Conservation (phyloP, 2,888 invertebrate genomes). For the Drosophila bunnanda region DNA sequence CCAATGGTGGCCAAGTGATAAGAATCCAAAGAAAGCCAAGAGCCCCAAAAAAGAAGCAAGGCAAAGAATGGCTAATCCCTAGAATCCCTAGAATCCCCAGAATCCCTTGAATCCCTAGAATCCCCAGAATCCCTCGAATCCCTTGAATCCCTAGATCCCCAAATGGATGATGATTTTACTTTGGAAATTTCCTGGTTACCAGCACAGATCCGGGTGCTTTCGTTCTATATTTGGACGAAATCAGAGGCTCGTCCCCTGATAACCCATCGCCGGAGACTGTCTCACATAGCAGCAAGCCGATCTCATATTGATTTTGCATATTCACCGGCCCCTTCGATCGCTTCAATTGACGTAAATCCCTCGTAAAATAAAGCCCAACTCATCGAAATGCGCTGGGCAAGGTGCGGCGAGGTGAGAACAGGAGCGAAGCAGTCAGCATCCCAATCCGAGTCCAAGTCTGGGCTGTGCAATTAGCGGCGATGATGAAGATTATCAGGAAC, state of each 20-base stretch:
- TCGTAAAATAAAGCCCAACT: slow-evolving; percentile 40
- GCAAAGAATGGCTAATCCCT: not conserved
- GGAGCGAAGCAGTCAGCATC: slow-evolving; percentile 17
- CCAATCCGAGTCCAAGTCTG: slow-evolving; percentile 34
- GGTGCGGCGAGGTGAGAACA: slow-evolving; percentile 21
- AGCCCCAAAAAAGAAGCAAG: not conserved
- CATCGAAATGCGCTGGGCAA: slow-evolving; percentile 51
- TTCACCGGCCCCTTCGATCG: slow-evolving; percentile 13
- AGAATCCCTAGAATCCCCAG: not conserved
- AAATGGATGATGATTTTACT: not conserved
- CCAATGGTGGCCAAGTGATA: slow-evolving; percentile 17
- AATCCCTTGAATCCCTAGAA: not conserved
- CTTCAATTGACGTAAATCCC: slow-evolving; percentile 61
- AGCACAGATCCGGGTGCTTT: slow-evolving; percentile 37
- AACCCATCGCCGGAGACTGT: slow-evolving; percentile 21
- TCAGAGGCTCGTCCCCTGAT: slow-evolving; percentile 57
- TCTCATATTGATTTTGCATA: slow-evolving; percentile 30
- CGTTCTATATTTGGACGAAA: slow-evolving; percentile 59
- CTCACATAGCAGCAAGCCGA: slow-evolving; percentile 13
- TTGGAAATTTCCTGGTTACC: slow-evolving; percentile 24
- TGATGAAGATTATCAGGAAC: slow-evolving; percentile 70
- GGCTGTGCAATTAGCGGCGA: slow-evolving; percentile 43
- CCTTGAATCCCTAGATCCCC: too few species aligned
- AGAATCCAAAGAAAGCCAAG: not conserved
- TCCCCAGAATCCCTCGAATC: too few species aligned